Evolutionary conservation across 2,113 vertebrate species (phyloP).

Genomic region (Pedetes capensis): DNA sequence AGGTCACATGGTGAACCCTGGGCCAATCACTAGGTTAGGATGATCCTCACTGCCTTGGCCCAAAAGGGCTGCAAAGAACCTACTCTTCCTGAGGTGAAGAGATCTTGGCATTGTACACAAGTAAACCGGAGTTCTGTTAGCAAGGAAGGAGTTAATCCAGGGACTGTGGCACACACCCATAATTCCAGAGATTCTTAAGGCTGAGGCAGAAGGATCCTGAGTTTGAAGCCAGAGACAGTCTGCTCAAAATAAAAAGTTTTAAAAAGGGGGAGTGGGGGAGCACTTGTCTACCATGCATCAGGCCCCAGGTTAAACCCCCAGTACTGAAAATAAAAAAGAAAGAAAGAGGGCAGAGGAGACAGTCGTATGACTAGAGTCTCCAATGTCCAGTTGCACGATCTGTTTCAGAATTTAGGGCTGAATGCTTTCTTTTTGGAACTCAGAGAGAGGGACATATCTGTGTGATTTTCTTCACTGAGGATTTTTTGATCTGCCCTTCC

Average conservation of each 20-base stretch:
- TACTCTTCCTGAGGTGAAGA: neutral
- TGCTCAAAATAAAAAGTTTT: no score
- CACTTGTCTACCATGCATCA: no score
- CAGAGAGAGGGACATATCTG: neutral
- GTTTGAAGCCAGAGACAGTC: no score
- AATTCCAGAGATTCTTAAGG: no score
- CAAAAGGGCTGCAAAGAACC: neutral
- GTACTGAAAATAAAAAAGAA: no score
- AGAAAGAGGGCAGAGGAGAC: neutral
- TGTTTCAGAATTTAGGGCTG: neutral
- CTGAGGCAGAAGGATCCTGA: no score
- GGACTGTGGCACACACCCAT: no score
- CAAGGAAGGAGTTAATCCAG: no score
- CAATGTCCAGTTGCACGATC: neutral
- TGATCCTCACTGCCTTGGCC: neutral
- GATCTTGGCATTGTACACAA: neutral
- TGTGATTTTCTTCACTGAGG: neutral
- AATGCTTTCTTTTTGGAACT: neutral
- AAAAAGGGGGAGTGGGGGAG: no score
- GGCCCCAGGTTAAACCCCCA: no score
- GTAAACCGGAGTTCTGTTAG: neutral
- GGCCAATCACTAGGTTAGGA: neutral
- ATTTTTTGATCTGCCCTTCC: neutral
- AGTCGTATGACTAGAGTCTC: neutral
- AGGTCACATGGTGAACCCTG: neutral